These are phyloP conservation scores for Jordanella pulchra DNA, from an alignment of 2,797 vertebrate species.

Conservation along the genomic window DNA sequence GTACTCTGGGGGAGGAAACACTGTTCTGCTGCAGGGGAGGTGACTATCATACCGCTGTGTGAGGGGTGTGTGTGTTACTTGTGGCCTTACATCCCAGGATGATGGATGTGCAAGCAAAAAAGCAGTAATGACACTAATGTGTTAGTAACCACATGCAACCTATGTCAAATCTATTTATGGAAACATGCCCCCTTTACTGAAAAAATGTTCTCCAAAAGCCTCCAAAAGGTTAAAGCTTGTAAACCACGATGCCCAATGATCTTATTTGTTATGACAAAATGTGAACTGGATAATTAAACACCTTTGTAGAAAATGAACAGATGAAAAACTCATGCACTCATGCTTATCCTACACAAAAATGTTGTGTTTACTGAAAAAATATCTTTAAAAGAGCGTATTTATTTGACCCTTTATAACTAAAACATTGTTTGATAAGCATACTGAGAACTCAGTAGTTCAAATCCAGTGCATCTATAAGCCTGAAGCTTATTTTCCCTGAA, in stretches of 20 bases:
- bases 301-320: too few relatives aligned
- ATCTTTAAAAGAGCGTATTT: too few relatives aligned
- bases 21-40: conserved; percentile 62
- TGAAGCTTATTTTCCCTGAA: too few relatives aligned
- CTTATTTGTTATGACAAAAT: too few relatives aligned
- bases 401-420: too few relatives aligned
- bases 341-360: too few relatives aligned
- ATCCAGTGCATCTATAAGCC: too few relatives aligned
- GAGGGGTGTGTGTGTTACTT: conserved; percentile 49
- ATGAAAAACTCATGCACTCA: too few relatives aligned
- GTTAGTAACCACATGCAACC: not conserved
- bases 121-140: conserved; percentile 35
- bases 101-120: conserved; percentile 59
- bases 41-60: conserved; percentile 53
- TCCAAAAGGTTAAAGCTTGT: not conserved
- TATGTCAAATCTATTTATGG: conserved; percentile 2
- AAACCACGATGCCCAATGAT: not conserved
- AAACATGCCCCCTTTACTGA: not conserved
- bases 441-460: too few relatives aligned
- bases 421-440: too few relatives aligned
- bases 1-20: conserved; percentile 52
- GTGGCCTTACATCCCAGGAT: conserved; percentile 50
- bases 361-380: too few relatives aligned
- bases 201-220: not conserved
- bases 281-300: too few relatives aligned